Conservation (phyloP, 1,140 invertebrate genomes). For the Spodoptera frugiperda region DNA sequence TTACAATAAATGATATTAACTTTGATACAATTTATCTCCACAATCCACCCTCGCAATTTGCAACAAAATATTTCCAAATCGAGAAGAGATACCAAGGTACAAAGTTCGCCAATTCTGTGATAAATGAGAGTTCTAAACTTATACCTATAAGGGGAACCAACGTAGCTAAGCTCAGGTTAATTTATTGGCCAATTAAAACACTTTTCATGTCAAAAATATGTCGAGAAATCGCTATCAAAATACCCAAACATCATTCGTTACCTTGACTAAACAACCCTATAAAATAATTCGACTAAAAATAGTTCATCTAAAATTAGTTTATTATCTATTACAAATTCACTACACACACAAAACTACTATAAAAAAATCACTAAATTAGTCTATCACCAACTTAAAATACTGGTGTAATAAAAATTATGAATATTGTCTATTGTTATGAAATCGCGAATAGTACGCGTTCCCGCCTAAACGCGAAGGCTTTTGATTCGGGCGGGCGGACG, state of each 20-base stretch:
- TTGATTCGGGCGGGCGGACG: slow-evolving; percentile 69
- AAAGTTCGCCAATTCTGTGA: slow-evolving; percentile 66
- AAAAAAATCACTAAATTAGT: slow-evolving; percentile 18
- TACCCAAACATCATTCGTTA: not conserved
- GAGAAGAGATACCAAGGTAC: slow-evolving; percentile 50
- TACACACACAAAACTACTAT: slow-evolving; percentile 31
- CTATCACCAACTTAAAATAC: slow-evolving; percentile 23
- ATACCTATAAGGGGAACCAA: slow-evolving; percentile 51
- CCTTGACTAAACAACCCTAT: slow-evolving; percentile 9
- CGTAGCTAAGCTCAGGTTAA: not conserved
- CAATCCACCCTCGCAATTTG: slow-evolving; percentile 42
- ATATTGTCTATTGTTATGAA: slow-evolving; percentile 5
- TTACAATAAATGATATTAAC: slow-evolving; percentile 30
- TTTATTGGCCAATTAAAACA: slow-evolving; percentile 27
- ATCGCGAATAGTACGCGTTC: slow-evolving; percentile 60
- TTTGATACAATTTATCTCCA: slow-evolving; percentile 20
- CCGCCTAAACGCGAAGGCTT: slow-evolving; percentile 81
- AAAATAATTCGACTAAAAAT: slow-evolving; percentile 10
- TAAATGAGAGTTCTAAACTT: slow-evolving; percentile 70
- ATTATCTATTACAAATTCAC: slow-evolving; percentile 23
- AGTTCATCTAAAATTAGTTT: slow-evolving; percentile 11
- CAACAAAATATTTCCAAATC: slow-evolving; percentile 49
- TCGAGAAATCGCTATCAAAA: slow-evolving; percentile 14
- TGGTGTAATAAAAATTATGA: not conserved
- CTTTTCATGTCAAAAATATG: not conserved